These are phyloP conservation scores for Melanostoma scalare DNA, from an alignment of 2,888 invertebrate genomes.

Conservation along the genomic window DNA sequence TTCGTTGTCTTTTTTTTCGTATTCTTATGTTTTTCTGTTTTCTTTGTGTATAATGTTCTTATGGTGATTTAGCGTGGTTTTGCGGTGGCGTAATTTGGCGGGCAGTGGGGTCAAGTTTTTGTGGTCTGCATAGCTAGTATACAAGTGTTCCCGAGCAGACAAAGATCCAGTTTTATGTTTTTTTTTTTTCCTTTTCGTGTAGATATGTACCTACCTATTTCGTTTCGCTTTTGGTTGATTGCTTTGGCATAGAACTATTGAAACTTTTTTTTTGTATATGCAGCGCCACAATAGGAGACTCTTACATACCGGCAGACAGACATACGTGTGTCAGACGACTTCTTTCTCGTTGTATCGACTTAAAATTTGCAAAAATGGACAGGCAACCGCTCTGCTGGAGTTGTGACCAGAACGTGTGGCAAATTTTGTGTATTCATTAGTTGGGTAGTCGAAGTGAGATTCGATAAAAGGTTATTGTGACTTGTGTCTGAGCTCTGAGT, in stretches of 20 bases:
- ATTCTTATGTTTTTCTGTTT: conserved; percentile 20
- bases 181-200: background rate
- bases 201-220: conserved; percentile 3
- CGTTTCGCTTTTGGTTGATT: conserved; percentile 44
- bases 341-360: background rate
- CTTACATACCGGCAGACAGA: conserved; percentile 5
- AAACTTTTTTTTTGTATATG: conserved; percentile 27
- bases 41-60: conserved; percentile 31
- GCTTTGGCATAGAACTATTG: conserved; percentile 59
- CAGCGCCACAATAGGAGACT: conserved; percentile 18
- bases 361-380: conserved; percentile 15
- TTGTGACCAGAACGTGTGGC: background rate
- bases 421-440: conserved; percentile 4
- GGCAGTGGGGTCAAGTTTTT: conserved; percentile 69
- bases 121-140: conserved; percentile 42
- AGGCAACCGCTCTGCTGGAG: background rate
- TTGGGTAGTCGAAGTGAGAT: conserved; percentile 8
- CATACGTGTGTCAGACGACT: background rate
- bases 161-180: conserved; percentile 45
- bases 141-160: conserved; percentile 58
- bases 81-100: conserved; percentile 70
- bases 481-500: background rate
- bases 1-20: conserved; percentile 5
- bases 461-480: conserved; percentile 3
- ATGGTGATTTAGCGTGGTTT: conserved; percentile 58